Conservation (phyloP, 2,888 invertebrate species). For the Automeris io region DNA sequence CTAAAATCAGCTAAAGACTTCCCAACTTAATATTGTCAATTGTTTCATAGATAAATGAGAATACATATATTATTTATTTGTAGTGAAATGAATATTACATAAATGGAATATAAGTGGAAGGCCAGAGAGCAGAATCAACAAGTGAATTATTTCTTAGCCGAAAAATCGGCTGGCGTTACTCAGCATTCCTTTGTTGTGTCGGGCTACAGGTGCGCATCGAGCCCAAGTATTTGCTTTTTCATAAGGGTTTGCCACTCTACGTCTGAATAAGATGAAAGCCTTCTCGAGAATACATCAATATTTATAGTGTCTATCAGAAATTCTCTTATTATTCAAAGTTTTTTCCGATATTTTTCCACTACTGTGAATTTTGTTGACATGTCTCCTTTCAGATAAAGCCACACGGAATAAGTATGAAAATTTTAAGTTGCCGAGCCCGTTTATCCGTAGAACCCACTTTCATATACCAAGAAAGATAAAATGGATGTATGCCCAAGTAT, state of each 20-base stretch:
- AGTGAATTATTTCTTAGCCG: constrained; percentile 66
- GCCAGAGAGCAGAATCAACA: constrained; percentile 55
- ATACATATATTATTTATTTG: too few relatives aligned
- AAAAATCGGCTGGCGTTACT: constrained; percentile 62
- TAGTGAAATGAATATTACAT: constrained; percentile 46
- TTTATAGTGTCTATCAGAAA: constrained; percentile 26
- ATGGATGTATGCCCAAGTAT: too few relatives aligned
- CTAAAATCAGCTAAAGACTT: too few relatives aligned
- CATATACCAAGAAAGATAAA: too few relatives aligned
- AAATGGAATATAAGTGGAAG: constrained; percentile 39
- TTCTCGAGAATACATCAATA: constrained; percentile 28
- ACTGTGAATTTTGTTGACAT: constrained; percentile 10
- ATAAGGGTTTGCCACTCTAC: constrained; percentile 31
- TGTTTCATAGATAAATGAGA: too few relatives aligned
- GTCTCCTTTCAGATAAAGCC: constrained; percentile 15
- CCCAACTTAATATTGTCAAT: too few relatives aligned
- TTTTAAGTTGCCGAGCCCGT: too few relatives aligned
- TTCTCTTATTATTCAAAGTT: constrained; percentile 24
- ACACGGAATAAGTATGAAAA: too few relatives aligned
- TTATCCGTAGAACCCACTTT: too few relatives aligned
- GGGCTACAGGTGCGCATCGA: constrained; percentile 54
- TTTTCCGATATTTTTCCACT: constrained; percentile 18
- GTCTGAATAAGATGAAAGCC: constrained; percentile 24
- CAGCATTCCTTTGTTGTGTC: constrained; percentile 55
- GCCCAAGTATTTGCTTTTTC: constrained; percentile 46